phyloP scores from a whole-genome alignment of 2,888 invertebrate species.

The Zelleria hepariella region DNA sequence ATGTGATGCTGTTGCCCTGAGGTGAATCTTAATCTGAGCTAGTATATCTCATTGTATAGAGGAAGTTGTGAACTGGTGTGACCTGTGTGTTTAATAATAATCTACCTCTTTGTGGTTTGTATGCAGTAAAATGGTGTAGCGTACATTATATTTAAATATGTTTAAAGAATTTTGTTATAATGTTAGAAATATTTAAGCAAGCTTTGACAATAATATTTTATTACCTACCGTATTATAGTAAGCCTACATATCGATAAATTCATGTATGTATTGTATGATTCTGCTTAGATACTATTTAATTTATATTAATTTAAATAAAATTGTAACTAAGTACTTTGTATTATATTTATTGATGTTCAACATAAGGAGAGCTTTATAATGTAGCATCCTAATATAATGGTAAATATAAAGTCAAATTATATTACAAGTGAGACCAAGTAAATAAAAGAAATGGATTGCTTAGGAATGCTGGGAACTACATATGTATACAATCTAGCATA shows the following conservation, averaged over 20 bases:
- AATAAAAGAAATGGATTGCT: conserved; percentile 41
- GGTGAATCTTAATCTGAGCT: too few species aligned
- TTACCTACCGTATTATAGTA: neutral
- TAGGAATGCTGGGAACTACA: conserved; percentile 38
- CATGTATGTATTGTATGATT: neutral
- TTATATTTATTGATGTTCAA: conserved; percentile 59
- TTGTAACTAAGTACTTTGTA: conserved; percentile 33
- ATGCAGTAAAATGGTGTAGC: neutral
- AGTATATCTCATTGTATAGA: neutral
- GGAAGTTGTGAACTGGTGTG: neutral
- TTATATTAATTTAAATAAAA: conserved; percentile 25
- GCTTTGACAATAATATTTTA: neutral
- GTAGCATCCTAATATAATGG: conserved; percentile 54
- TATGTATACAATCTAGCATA: too few species aligned
- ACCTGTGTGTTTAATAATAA: neutral
- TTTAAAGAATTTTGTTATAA: neutral
- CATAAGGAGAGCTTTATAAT: conserved; percentile 58
- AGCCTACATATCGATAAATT: neutral
- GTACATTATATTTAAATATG: neutral
- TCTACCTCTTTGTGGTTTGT: neutral
- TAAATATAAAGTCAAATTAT: conserved; percentile 65
- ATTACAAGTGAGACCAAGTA: conserved; percentile 63
- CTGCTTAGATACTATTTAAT: neutral
- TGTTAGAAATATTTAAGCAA: neutral
- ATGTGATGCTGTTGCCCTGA: too few species aligned